Base-by-base conservation (phyloP, 2,797 vertebrate genomes). In the Poeciliopsis presidionis region DNA sequence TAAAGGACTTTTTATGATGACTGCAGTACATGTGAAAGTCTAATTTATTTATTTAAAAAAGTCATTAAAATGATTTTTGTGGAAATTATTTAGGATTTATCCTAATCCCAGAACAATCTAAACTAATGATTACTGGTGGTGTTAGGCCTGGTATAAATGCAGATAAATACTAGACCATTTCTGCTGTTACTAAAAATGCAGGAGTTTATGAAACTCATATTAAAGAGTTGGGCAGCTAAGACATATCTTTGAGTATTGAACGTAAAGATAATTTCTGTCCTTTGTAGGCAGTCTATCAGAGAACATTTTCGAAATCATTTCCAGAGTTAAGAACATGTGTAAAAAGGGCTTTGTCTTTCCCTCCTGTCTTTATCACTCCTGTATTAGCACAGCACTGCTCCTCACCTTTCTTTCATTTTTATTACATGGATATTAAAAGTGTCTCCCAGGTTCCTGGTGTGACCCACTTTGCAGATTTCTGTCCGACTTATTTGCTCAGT, bases 311-410 rank as follows among this genome's bases (percentile, higher is more conserved):
- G 2, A 33, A 36, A 11, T 11, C 7, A 20, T 77, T 74, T 41
- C 20, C 75, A 18, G 41, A 74, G 74, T 45, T 49, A 20, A 67
- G 2, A 59, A 39, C 75, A 85, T 90, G 88, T 89, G 87, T 91
- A 88, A 91, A 89, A 84, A 46, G 75, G 82, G 79, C 78, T 85
- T 84, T 65, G 28, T 61, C 49, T 49, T 43, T 79, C 51, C 36
- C 49, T 59, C 67, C 8, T 89, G 74, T 77, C 63, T 72, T 41
- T 77, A 36, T 55, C 72, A 47, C 67, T 72, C 75, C 49, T 78
- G 39, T 81, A n/a, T 72, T 36, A 49, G 71, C 73, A 74, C 57
- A 79, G 72, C 30, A 55, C 39, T 73, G 2, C 33, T 4, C 36
- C 49, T 7, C 43, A n/a, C 39, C 36, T 7, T 69, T 45, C 25